Evolutionary conservation across 2,888 invertebrate genomes (phyloP), one percentile per base, ranked within the genome.

Genomic region (Torymus auratus): DNA sequence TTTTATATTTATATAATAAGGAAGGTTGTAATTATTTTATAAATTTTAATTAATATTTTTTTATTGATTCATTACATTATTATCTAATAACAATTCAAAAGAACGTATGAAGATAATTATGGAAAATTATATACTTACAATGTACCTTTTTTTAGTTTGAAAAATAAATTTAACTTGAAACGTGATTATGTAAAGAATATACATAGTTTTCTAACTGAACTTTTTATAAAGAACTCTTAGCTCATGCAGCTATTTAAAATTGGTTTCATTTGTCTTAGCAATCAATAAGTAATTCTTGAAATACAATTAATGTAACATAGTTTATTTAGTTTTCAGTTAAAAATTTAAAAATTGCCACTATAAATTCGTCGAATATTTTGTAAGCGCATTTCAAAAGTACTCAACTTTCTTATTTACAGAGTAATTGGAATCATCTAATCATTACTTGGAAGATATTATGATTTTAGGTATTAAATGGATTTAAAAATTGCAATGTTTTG

Each of bases 401-500:
- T 28, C 28, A 56, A 28, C 28, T 56, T 61, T 53, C 56, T 15
- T 78, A 74, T 73, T 73, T 79, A 79, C 73, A 74, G 50, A 65
- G 58, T 58, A 72, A 67, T 0, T 80, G 58, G 64, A 79, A 64
- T 69, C 17, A 76, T 50, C 60, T 80, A n/a, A 70, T 50, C n/a
- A 76, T 41, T 72, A 72, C 23, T 68, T 76, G 76, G 80, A 80
- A 80, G 80, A 80, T 2, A 15, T 15, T 62, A 67, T 67, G 67
- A 71, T 80, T 64, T 69, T 41, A 53, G 14, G 61, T 65, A 23
- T 15, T 61, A 56, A 41, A 62, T 70, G 52, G 52, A 72, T 71
- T 64, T 13, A 67, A 70, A 52, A 72, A 15, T 5, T 65, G n/a
- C 14, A 70, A 70, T 15, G 50, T 64, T 77, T 10, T 70, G 20